Conservation (phyloP, 2,797 vertebrate species). For the Gadopsis marmoratus region DNA sequence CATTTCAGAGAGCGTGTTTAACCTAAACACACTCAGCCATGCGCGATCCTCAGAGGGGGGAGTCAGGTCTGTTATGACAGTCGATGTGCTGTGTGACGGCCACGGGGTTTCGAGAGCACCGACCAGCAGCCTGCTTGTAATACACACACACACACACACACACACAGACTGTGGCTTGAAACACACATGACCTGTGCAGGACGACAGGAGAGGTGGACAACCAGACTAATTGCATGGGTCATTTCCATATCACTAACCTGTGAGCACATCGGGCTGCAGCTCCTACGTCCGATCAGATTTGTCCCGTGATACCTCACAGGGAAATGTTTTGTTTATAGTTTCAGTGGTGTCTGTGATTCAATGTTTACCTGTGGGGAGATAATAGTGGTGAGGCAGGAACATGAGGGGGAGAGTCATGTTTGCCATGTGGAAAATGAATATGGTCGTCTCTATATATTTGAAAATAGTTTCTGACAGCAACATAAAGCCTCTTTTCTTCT, state of each 20-base stretch:
- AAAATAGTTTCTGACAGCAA: conserved; percentile 5
- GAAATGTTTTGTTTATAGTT: conserved; percentile 8
- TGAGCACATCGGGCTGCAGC: conserved; percentile 20
- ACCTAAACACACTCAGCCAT: conserved; percentile 82
- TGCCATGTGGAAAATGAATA: not conserved
- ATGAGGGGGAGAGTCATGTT: conserved; percentile 3
- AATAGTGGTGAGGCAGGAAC: conserved; percentile 20
- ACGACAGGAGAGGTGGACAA: conserved; percentile 30
- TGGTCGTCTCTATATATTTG: not conserved
- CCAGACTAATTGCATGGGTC: conserved; percentile 54
- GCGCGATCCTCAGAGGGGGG: conserved; percentile 78
- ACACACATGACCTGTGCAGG: conserved; percentile 43
- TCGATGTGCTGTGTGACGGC: conserved; percentile 73
- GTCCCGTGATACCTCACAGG: conserved; percentile 11
- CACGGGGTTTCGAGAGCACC: conserved; percentile 68
- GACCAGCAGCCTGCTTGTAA: conserved; percentile 62
- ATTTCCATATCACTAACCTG: conserved; percentile 53
- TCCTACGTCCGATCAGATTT: conserved; percentile 26
- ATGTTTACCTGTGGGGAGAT: conserved; percentile 44
- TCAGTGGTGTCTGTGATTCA: conserved; percentile 18
- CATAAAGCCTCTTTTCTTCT: not conserved
- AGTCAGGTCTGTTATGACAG: conserved; percentile 81
- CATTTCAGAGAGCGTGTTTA: conserved; percentile 75
- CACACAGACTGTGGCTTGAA: conserved; percentile 14
- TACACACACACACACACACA: conserved; percentile 11